Evolutionary conservation across 2,797 vertebrate species (phyloP), one percentile per base, ranked within the genome.

Genomic region (Dicrostonyx torquatus): DNA sequence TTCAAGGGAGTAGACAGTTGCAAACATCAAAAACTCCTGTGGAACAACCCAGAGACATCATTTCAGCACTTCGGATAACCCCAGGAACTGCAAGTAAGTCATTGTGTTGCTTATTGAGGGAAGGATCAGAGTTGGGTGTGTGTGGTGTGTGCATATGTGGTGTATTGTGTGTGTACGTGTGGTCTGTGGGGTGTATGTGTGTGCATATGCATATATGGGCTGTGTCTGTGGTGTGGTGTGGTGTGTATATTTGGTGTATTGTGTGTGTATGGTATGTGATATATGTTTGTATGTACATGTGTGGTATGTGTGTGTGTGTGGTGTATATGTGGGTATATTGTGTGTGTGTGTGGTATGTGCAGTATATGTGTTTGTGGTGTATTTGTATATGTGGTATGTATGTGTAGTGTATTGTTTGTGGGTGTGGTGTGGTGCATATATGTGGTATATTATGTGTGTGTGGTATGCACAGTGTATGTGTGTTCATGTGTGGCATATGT

Each of bases 1-100:
- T 96, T 92, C 78, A 96, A 92, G 90, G 75, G 26, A 55, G 58
- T 20, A 64, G 55, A 37, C 76, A 72, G 18, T 76, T 60, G 66
- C 29, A 73, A 70, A 6, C 15, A 92, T 24, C 45, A 2, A 31
- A 78, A 87, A 76, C 40, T 2, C 2, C n/a, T 83, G 22, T 11
- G 17, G 10, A 73, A 62, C 24, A 90, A 14, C 9, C 40, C n/a
- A 15, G 10, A 22, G 10, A 1, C 9, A 0, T 1, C 2, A 5
- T 29, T 50, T 13, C 13, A 40, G 6, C 48, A 45, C 0, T 45
- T 45, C 5, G 0, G 2, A 2, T 10, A 70, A 14, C 34, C 20
- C 22, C 50, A 4, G 37, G 0, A n/a, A 24, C 12, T 14, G 12
- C 45, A 88, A 73, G 86, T 97, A 89, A 88, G 43, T 96, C 37